These are phyloP conservation scores for Archocentrus centrarchus DNA, from an alignment of 2,113 vertebrate genomes.

Conservation along the genomic window DNA sequence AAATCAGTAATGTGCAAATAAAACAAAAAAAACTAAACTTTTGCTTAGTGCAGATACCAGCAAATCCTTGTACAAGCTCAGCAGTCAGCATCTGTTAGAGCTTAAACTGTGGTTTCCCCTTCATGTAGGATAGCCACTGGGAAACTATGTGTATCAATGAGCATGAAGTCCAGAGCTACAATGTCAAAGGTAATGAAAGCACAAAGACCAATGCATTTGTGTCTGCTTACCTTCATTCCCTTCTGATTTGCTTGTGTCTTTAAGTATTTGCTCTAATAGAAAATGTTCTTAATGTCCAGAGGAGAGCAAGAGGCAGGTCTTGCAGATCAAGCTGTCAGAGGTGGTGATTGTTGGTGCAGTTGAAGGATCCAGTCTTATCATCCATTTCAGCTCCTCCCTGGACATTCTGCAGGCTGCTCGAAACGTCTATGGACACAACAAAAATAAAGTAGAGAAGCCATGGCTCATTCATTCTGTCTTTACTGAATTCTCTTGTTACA, in stretches of 20 bases:
- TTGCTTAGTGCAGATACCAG: neutral
- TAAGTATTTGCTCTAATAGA: neutral
- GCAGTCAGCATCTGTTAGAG: neutral
- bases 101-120: neutral
- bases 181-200: conserved; percentile 85
- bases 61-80: neutral
- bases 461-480: conserved; percentile 14
- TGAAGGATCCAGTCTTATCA: conserved; percentile 83
- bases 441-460: conserved; percentile 82
- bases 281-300: conserved; percentile 74
- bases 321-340: conserved; percentile 84
- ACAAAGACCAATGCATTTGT: neutral
- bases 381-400: conserved; percentile 89
- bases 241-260: neutral
- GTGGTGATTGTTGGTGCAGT: conserved; percentile 76
- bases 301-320: conserved; percentile 80
- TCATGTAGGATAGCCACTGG: conserved; percentile 87
- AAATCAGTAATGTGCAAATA: neutral
- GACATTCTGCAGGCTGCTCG: conserved; percentile 82
- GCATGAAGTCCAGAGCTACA: conserved; percentile 87
- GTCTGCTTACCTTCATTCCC: neutral
- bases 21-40: neutral
- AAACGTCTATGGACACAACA: conserved; percentile 84
- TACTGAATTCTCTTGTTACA: neutral
- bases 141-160: conserved; percentile 89